These are phyloP conservation scores for Pristionchus exspectatus DNA, from an alignment of 2,888 invertebrate genomes.

Conservation along the genomic window DNA sequence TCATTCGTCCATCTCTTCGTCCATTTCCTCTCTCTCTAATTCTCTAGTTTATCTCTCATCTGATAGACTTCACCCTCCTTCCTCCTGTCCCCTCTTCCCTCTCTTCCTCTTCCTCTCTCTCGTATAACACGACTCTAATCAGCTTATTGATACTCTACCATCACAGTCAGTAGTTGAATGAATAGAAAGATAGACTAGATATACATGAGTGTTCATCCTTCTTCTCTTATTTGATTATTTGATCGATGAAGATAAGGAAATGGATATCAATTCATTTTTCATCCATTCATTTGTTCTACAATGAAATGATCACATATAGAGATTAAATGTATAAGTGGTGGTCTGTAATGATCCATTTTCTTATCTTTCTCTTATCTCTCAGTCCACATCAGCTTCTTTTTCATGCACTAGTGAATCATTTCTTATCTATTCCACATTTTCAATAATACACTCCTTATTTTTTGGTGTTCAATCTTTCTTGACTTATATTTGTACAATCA, in stretches of 20 bases:
- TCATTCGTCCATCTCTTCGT: neutral
- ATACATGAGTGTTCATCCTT: neutral
- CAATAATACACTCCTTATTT: no score
- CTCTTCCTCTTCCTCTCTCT: neutral
- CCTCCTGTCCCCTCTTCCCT: neutral
- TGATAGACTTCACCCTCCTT: neutral
- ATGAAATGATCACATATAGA: neutral
- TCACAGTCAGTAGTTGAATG: slow-evolving; percentile 6
- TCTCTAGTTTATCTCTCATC: slow-evolving; percentile 32
- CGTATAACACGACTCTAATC: neutral
- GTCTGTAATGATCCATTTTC: neutral
- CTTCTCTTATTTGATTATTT: neutral
- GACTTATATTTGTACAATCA: no score
- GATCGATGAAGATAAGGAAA: no score
- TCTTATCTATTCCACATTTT: neutral
- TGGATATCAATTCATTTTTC: no score
- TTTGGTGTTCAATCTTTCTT: no score
- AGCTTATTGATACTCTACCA: neutral
- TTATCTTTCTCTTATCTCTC: neutral
- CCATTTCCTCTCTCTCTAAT: neutral
- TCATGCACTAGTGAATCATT: neutral
- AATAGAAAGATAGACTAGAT: neutral
- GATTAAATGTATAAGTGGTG: neutral
- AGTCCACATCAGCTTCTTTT: neutral
- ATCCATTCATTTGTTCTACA: no score